Percentiles rank a stretch among this genome's conserved stretches.
Evolutionary conservation across 2,797 vertebrate genomes (phyloP).

Genomic region (Moxostoma hubbsi): DNA sequence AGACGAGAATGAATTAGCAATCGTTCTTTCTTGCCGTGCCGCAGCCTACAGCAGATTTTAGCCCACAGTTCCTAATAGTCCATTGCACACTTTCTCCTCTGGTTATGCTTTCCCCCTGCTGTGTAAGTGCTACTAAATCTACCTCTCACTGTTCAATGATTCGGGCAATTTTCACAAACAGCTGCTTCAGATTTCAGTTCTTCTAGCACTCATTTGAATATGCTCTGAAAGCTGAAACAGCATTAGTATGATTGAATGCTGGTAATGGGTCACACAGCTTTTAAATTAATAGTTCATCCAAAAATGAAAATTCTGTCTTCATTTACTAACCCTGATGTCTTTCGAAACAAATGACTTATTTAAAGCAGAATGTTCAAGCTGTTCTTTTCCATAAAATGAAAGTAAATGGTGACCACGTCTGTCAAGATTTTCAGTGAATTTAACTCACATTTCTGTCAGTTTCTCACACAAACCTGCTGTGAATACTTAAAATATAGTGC

Average conservation of each 20-base stretch:
- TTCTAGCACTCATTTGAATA: neutral
- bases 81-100: neutral
- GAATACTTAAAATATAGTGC: too few relatives aligned
- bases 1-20: neutral
- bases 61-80: neutral
- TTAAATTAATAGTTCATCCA: too few relatives aligned
- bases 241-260: neutral
- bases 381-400: too few relatives aligned
- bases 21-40: neutral
- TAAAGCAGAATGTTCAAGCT: too few relatives aligned
- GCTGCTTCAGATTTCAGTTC: slow-evolving; percentile 17
- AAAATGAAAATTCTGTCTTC: too few relatives aligned
- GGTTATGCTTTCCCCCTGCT: slow-evolving; percentile 1
- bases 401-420: too few relatives aligned
- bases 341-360: too few relatives aligned
- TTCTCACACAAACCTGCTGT: too few relatives aligned
- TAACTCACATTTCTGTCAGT: too few relatives aligned
- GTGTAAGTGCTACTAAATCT: slow-evolving; percentile 2
- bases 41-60: neutral
- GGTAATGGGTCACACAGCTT: neutral
- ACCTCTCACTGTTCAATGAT: slow-evolving; percentile 2
- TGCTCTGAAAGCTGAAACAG: neutral
- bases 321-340: too few relatives aligned
- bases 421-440: too few relatives aligned
- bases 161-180: slow-evolving; percentile 1